Evolutionary conservation across 1,140 invertebrate species (phyloP), one percentile per base, ranked within the genome.

Genomic region (Drosophila lowei): DNA sequence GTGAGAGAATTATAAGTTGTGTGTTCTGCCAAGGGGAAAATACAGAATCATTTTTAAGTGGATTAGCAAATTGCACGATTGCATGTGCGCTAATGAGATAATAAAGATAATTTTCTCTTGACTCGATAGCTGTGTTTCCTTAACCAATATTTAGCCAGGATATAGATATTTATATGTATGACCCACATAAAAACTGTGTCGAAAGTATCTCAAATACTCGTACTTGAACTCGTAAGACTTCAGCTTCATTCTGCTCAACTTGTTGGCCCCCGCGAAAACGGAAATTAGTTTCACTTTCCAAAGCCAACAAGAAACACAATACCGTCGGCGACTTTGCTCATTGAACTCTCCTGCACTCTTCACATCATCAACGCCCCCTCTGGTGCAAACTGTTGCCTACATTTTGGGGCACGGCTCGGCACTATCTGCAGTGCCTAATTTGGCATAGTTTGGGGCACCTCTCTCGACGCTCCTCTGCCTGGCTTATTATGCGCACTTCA

Each of bases 401-500:
- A 56, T 83, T 73, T 74, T 23, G 28, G 53, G 48, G 46, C 50
- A 67, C 50, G 28, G 7, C 6, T 2, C 18, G 23, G 8, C 13
- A 15, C 34, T 68, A 68, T 68, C 65, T 68, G 65, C 65, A 68
- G 65, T 68, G 65, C 64, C 65, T 68, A 68, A 68, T 68, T 68
- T 68, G 65, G 65, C 65, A 42, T 38, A 64, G 65, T 68, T 67
- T 30, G 63, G 30, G 43, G 43, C 9, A 13, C 49, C 50, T 53
- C 28, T 63, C 49, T 46, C 44, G 47, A 8, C 57, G 44, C 79
- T 61, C 55, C 53, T 25, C 77, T 50, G 42, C 25, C 83, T 74
- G 75, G 74, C 74, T 86, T 86, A 88, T 88, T 88, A 86, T 86
- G 83, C 83, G 81, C 81, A 86, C 81, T 86, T 86, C 81, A 86